A percentile compares a stretch with the other conserved stretches of the same genome.
Conservation (phyloP, 2,113 vertebrate genomes). For the Gymnarchus niloticus region DNA sequence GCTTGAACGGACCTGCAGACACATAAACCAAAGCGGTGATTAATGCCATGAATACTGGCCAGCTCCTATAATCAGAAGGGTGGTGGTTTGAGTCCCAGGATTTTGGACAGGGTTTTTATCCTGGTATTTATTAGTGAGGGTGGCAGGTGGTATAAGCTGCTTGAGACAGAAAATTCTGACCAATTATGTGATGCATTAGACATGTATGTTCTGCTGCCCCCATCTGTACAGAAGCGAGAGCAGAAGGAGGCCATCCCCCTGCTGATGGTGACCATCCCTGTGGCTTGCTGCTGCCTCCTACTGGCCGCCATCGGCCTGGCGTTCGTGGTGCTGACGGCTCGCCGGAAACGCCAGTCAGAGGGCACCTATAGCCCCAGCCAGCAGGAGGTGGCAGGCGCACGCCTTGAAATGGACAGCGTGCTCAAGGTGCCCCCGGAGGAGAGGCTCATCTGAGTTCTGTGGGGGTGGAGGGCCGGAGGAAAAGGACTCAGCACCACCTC, state of each 20-base stretch:
- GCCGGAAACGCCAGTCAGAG: slow-evolving; percentile 90
- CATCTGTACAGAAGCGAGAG: slow-evolving; percentile 67
- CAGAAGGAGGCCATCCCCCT: slow-evolving; percentile 67
- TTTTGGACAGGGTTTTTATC: background rate
- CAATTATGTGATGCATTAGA: background rate
- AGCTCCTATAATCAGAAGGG: background rate
- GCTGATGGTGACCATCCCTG: slow-evolving; percentile 81
- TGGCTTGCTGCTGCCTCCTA: slow-evolving; percentile 77
- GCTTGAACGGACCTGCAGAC: background rate
- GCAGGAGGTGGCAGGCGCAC: slow-evolving; percentile 90
- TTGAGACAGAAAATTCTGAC: background rate
- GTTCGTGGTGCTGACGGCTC: slow-evolving; percentile 81
- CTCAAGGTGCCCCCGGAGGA: slow-evolving; percentile 95
- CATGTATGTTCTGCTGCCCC: slow-evolving; percentile 41
- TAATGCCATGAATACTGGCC: background rate
- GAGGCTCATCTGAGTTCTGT: slow-evolving; percentile 72
- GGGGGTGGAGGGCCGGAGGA: background rate
- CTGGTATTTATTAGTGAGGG: background rate
- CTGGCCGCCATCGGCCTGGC: slow-evolving; percentile 75
- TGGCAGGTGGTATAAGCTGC: background rate
- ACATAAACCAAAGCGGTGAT: background rate
- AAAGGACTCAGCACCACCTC: background rate
- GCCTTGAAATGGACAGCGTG: slow-evolving; percentile 95
- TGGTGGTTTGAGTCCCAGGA: background rate
- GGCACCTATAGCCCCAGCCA: slow-evolving; percentile 95